A percentile compares a stretch with the other conserved stretches of the same genome.
Evolutionary conservation across 2,888 invertebrate genomes (phyloP).

Genomic region (Drosophila subquinaria): DNA sequence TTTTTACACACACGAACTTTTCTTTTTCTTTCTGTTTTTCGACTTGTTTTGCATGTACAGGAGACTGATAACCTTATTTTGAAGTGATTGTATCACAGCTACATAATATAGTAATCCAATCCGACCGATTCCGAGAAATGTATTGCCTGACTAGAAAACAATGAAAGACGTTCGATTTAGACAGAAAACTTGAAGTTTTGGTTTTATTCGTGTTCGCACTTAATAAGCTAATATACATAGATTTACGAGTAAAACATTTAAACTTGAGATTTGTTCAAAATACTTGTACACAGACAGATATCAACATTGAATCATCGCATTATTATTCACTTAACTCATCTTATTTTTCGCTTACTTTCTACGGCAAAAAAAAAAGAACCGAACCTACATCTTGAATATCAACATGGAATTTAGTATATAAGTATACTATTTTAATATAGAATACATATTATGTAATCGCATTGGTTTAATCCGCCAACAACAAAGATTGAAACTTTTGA

Average conservation of each 20-base stretch:
- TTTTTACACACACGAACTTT: no score
- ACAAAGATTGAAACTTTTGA: slow-evolving; percentile 36
- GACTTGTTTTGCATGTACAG: no score
- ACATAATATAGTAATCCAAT: no score
- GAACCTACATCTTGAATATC: slow-evolving; percentile 37
- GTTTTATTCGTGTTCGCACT: slow-evolving; percentile 40
- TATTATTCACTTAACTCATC: slow-evolving; percentile 27
- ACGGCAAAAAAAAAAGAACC: slow-evolving; percentile 35
- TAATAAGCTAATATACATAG: slow-evolving; percentile 41
- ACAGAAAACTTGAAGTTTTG: slow-evolving; percentile 63
- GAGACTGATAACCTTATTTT: no score
- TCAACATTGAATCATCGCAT: slow-evolving; percentile 58
- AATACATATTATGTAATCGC: slow-evolving; percentile 4
- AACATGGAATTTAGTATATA: background rate
- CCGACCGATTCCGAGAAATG: no score
- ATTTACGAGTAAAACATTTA: slow-evolving; percentile 52
- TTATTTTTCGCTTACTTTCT: background rate
- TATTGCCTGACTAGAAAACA: background rate
- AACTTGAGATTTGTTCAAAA: slow-evolving; percentile 46
- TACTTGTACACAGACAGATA: slow-evolving; percentile 63
- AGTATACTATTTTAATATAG: slow-evolving; percentile 1
- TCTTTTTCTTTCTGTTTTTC: no score
- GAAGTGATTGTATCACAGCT: no score
- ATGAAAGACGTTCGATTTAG: slow-evolving; percentile 48
- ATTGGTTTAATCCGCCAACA: slow-evolving; percentile 27